These are phyloP conservation scores for Lanius ludovicianus DNA, from an alignment of 2,113 vertebrate genomes.

Conservation along the genomic window DNA sequence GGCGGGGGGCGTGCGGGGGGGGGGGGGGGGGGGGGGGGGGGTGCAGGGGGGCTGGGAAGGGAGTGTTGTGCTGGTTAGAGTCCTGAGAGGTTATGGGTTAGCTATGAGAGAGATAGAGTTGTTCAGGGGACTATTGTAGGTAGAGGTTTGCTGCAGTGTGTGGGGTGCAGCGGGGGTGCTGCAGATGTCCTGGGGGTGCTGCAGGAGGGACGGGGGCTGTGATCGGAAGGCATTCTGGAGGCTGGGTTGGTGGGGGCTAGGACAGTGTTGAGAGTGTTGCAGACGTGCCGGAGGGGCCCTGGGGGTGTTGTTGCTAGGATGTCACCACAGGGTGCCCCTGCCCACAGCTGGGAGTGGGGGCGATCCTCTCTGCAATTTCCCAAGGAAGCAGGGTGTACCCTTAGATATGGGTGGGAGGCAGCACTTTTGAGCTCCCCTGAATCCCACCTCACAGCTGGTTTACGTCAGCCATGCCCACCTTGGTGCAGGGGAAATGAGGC, in stretches of 20 bases:
- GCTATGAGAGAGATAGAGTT: not conserved
- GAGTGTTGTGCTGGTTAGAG: not conserved
- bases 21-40: no score
- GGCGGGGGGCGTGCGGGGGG: no score
- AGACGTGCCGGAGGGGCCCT: not conserved
- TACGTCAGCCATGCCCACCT: not conserved
- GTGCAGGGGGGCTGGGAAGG: not conserved
- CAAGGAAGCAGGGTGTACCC: slow-evolving; percentile 17
- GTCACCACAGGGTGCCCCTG: not conserved
- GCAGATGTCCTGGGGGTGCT: not conserved
- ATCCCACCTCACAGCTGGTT: not conserved
- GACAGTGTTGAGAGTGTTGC: not conserved
- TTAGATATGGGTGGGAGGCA: not conserved
- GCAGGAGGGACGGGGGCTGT: not conserved
- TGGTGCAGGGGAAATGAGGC: not conserved
- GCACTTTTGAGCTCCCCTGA: not conserved
- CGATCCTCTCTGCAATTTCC: not conserved
- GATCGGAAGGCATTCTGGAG: not conserved
- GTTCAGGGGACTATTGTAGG: not conserved
- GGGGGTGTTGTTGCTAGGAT: not conserved
- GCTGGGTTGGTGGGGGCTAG: not conserved
- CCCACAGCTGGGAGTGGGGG: not conserved
- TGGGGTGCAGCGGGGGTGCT: not conserved
- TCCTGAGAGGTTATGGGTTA: not conserved
- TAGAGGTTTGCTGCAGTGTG: not conserved